A percentile compares a stretch with the other conserved stretches of the same genome.
Conservation (phyloP, 2,888 invertebrate species). For the Sphinx pinastri region DNA sequence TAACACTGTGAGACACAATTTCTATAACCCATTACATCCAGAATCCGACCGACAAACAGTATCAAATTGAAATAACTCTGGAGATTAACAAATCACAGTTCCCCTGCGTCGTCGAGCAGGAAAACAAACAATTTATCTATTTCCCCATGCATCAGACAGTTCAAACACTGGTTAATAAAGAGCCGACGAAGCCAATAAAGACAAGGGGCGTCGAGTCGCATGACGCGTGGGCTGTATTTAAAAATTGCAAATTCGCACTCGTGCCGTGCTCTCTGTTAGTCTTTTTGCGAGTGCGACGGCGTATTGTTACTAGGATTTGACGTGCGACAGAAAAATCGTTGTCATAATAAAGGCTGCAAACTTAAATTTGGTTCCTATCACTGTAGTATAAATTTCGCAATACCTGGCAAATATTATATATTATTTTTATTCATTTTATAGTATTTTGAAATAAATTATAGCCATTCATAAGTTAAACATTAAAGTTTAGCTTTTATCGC, state of each 20-base stretch:
- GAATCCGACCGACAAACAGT: slow-evolving; percentile 14
- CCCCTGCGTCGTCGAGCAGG: slow-evolving; percentile 48
- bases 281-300: slow-evolving; percentile 1
- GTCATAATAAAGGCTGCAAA: too few species aligned
- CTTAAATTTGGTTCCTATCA: too few species aligned
- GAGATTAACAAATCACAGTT: slow-evolving; percentile 34
- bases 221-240: slow-evolving; percentile 61
- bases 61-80: slow-evolving; percentile 20
- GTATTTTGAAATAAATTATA: not conserved
- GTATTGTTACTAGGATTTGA: not conserved
- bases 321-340: not conserved
- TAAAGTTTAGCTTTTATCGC: not conserved
- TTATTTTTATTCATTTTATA: too few species aligned
- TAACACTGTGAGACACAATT: not conserved
- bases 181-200: slow-evolving; percentile 65
- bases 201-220: slow-evolving; percentile 61
- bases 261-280: slow-evolving; percentile 27
- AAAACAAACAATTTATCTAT: slow-evolving; percentile 77
- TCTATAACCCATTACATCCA: not conserved
- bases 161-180: slow-evolving; percentile 74
- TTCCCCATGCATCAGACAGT: slow-evolving; percentile 62
- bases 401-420: too few species aligned
- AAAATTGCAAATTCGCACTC: slow-evolving; percentile 62
- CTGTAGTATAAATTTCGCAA: too few species aligned
- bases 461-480: not conserved